Base-by-base conservation (phyloP, 2,797 vertebrate genomes). In the Muraenolepis orangiensis region DNA sequence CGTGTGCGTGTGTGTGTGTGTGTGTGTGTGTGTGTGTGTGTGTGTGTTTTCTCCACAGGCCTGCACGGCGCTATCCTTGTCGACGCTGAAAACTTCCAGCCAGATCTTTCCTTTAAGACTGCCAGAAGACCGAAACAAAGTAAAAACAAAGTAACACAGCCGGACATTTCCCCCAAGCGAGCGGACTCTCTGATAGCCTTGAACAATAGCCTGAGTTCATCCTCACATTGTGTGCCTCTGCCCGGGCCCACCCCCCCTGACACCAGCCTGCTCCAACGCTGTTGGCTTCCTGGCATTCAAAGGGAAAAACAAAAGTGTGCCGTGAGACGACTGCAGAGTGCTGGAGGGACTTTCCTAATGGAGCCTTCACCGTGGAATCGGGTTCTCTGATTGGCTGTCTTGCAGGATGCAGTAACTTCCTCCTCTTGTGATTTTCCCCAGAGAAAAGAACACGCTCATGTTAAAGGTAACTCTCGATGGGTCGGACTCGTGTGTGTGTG, bases 261-360 rank as follows among this genome's bases (percentile, higher is more conserved):
- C 73, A 76, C 80, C 80, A 83, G 84, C 85, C 57, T 3, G 23
- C 80, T 88, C 86, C 88, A 90, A 92, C 57, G n/a, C 23, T 86
- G n/a, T 11, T 86, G 84, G 81, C 90, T 91, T 92, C 87, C 91
- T 89, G 87, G 84, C 84, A 90, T 91, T 90, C 90, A 87, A 85
- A 87, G 81, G 85, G 85, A 91, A 90, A 92, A 92, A 92, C 91
- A 92, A 91, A 88, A 91, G 77, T 40, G 70, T 82, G 82, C 75
- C 66, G 46, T 87, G 82, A 85, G 83, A 85, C 74, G 80, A 86
- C 82, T 74, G 13, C 40, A 85, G 84, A 85, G 86, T 76, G 82
- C 81, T 76, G 76, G 74, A 77, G 84, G 81, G 90, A 90, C 87
- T 91, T 93, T 90, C 92, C 87, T 85, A 84, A 87, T 90, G 89